Evolutionary conservation across 37 sponge, comb jelly and placozoan species (phyloP).

Genomic region (Corticium candelabrum): DNA sequence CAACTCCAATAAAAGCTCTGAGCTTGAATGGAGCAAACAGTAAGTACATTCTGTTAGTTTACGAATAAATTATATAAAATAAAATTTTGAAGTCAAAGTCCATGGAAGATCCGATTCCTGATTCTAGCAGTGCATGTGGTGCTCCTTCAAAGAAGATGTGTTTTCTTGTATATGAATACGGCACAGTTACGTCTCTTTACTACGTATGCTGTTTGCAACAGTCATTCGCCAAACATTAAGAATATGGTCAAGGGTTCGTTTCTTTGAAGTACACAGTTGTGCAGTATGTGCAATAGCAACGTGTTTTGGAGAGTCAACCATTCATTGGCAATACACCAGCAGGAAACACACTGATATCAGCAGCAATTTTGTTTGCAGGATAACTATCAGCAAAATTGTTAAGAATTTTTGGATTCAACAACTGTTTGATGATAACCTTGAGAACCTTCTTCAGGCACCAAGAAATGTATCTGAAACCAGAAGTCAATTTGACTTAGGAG

Average conservation of each 20-base stretch:
- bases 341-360: constrained; percentile 36
- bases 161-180: too few relatives aligned
- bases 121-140: too few relatives aligned
- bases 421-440: constrained; percentile 9
- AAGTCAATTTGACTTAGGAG: constrained; percentile 21
- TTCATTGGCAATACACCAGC: constrained; percentile 19
- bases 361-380: constrained; percentile 36
- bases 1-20: too few relatives aligned
- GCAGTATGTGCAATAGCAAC: constrained; percentile 6
- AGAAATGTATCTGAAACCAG: constrained; percentile 16
- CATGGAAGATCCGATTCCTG: too few relatives aligned
- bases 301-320: constrained; percentile 34
- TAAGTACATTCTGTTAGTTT: too few relatives aligned
- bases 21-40: too few relatives aligned
- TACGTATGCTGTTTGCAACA: too few relatives aligned
- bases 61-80: too few relatives aligned
- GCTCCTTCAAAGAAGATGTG: too few relatives aligned
- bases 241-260: constrained; percentile 18
- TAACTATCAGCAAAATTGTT: constrained; percentile 31
- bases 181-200: too few relatives aligned
- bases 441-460: constrained; percentile 46
- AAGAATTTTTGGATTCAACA: constrained; percentile 8
- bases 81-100: too few relatives aligned
- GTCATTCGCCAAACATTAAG: too few relatives aligned
- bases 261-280: constrained; percentile 1